Evolutionary conservation across 2,888 invertebrate species (phyloP), one percentile per base, ranked within the genome.

Genomic region (Neocrepidodera transversa): DNA sequence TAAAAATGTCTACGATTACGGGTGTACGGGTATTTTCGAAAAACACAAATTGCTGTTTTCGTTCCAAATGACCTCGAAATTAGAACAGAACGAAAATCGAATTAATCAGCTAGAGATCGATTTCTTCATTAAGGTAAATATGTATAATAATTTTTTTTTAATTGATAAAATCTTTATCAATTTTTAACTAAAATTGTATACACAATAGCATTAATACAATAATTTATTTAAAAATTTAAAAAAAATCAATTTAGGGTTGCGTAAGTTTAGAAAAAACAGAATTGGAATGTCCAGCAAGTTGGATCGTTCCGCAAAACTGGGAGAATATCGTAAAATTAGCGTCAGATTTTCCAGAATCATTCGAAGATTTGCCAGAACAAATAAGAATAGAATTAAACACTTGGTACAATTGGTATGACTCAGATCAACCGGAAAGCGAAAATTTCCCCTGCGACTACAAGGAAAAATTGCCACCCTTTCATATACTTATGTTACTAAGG

Each of bases 21-120:
- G 94, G 1, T 95, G 95, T 72, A 94, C 92, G 18, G 90, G 95
- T 50, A 92, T 95, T 67, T 95, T 96, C 78, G 94, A 95, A 78
- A 88, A 88, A 38, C 95, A 96, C 81, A 95, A 96, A 76, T 81
- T 96, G 26, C 81, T 96, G 16, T 95, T 88, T 78, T 95, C 95
- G 0, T 93, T 96, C 78, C 93, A 94, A 86, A 94, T 96, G 82
- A 88, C 92, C 60, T 86, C 89, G 11, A 92, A 91, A 75, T 77
- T 96, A 65, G 88, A 94, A 69, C 88, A 90, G 76, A 89, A 88
- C 68, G 83, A 86, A 5, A 84, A 80, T 0, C 74, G 81, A 16
- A 79, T 95, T 1, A 78, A 76, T 0, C 93, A 92, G 71, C 74
- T 79, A 4, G 88, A 95, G 74, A 76, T 96, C 18, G 93, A 95